A percentile compares a stretch with the other conserved stretches of the same genome.
Conservation (phyloP, 2,888 invertebrate species). For the Geophilus truncorum region DNA sequence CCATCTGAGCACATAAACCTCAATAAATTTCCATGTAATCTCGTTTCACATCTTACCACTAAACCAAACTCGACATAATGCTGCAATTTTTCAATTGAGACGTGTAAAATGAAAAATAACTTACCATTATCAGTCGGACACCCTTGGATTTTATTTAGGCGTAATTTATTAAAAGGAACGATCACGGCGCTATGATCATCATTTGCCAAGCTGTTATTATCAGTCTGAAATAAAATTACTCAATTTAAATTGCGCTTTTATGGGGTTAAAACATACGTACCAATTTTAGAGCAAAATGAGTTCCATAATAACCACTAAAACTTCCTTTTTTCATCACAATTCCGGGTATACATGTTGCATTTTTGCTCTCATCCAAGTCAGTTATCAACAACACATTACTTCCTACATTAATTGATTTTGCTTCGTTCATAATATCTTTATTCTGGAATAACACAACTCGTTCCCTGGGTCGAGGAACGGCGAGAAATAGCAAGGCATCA, state of each 20-base stretch:
- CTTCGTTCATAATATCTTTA: background rate
- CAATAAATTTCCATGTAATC: background rate
- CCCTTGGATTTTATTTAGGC: background rate
- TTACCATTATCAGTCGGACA: background rate
- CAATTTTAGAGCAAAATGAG: background rate
- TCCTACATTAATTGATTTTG: background rate
- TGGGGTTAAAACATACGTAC: background rate
- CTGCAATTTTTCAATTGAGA: background rate
- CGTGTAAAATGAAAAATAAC: background rate
- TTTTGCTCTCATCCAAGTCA: background rate
- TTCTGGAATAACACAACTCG: background rate
- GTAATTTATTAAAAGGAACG: background rate
- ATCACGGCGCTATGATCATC: background rate
- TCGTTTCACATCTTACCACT: background rate
- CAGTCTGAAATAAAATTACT: background rate
- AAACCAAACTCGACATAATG: background rate
- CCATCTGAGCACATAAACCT: constrained; percentile 6
- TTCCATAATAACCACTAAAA: background rate
- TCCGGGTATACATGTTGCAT: background rate
- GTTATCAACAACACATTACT: background rate
- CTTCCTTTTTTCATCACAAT: background rate
- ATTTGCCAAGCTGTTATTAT: background rate
- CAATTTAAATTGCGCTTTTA: background rate
- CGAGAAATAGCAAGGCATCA: background rate
- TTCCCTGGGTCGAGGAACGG: background rate